These are phyloP conservation scores for Heliconius hewitsoni DNA, from an alignment of 1,140 invertebrate genomes.

Conservation along the genomic window DNA sequence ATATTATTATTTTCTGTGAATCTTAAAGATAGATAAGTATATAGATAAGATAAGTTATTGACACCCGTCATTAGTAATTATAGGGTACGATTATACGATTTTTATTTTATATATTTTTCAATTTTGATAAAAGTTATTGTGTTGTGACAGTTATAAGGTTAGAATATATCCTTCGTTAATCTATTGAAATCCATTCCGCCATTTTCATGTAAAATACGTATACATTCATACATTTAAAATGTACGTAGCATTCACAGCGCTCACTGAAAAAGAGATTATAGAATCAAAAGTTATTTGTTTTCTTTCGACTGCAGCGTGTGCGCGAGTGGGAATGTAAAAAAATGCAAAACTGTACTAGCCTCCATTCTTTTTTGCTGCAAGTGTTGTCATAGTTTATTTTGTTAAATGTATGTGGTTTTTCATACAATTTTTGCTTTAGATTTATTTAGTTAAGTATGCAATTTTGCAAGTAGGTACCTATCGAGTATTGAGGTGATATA, in stretches of 20 bases:
- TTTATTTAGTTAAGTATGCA: not conserved
- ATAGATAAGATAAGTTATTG: too few species aligned
- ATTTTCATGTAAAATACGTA: not conserved
- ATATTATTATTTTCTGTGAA: too few species aligned
- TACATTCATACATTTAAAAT: not conserved
- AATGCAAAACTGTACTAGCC: not conserved
- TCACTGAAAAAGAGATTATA: slow-evolving; percentile 13
- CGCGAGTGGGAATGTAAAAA: not conserved
- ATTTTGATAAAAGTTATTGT: too few species aligned
- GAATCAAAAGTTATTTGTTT: slow-evolving; percentile 12
- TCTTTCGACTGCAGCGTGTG: slow-evolving; percentile 3
- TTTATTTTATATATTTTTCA: too few species aligned
- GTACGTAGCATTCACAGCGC: not conserved
- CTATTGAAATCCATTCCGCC: not conserved
- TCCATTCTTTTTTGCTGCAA: not conserved
- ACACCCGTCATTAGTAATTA: too few species aligned
- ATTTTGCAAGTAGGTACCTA: not conserved
- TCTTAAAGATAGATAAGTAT: too few species aligned
- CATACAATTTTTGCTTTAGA: not conserved
- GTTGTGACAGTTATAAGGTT: not conserved
- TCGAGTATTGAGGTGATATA: not conserved
- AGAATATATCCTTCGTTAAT: not conserved
- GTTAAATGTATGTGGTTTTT: not conserved
- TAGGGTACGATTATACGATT: too few species aligned
- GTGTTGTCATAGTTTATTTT: not conserved